phyloP scores from a whole-genome alignment of 2,888 invertebrate species.

The Polymixis lichenea region DNA sequence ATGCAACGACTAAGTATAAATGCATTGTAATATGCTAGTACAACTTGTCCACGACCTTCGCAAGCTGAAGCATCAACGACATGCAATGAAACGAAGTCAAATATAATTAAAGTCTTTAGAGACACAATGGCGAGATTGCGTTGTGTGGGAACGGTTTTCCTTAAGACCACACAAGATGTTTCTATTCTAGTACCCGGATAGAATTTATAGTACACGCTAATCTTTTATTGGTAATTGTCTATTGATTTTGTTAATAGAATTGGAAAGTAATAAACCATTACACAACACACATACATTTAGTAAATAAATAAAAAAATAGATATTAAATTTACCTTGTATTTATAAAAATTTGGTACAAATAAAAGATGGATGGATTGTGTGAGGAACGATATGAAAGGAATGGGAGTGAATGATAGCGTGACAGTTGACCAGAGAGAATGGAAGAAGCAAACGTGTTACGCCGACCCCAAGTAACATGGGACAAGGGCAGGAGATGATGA shows the following conservation, averaged over 20 bases:
- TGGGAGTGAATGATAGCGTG: no score
- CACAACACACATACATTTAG: neutral
- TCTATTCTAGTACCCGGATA: slow-evolving; percentile 51
- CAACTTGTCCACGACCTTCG: slow-evolving; percentile 41
- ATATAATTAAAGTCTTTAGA: slow-evolving; percentile 52
- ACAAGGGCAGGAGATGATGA: neutral
- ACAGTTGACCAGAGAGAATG: no score
- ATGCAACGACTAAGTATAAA: slow-evolving; percentile 6
- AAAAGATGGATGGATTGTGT: neutral
- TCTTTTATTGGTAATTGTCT: neutral
- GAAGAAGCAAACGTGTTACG: no score
- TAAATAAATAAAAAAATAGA: no score
- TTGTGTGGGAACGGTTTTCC: slow-evolving; percentile 62
- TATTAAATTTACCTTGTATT: no score
- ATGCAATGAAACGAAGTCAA: slow-evolving; percentile 50
- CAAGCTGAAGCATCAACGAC: slow-evolving; percentile 15
- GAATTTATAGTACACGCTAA: slow-evolving; percentile 26
- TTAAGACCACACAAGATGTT: slow-evolving; percentile 42
- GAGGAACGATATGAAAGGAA: no score
- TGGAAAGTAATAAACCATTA: neutral
- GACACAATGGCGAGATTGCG: slow-evolving; percentile 60
- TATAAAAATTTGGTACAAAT: neutral
- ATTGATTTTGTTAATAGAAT: neutral
- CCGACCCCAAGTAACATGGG: no score
- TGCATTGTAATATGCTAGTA: slow-evolving; percentile 3